Conservation (phyloP, 2,797 vertebrate genomes). For the Schizopygopsis malacanthus region DNA sequence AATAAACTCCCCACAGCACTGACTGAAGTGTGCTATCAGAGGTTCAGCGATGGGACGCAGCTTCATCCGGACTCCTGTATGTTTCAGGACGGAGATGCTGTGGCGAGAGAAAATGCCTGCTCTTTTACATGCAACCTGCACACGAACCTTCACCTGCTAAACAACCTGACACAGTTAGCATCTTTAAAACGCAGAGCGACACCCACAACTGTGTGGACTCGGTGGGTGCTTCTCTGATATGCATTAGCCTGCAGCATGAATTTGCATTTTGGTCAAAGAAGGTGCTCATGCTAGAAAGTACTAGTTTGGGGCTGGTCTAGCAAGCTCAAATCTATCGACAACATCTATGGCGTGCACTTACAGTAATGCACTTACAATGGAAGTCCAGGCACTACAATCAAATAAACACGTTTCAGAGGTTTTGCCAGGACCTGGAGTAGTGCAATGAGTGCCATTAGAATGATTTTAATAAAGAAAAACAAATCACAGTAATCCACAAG, state of each 20-base stretch:
- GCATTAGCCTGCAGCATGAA: slow-evolving; percentile 10
- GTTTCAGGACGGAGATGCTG: not conserved
- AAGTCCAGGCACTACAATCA: not conserved
- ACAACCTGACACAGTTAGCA: not conserved
- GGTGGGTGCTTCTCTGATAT: not conserved
- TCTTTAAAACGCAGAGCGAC: not conserved
- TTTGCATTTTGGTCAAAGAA: not conserved
- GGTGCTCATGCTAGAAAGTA: not conserved
- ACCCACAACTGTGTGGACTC: not conserved
- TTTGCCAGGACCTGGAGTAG: not conserved
- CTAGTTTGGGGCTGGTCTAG: not conserved
- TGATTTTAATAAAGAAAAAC: not conserved
- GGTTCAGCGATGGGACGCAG: slow-evolving; percentile 76
- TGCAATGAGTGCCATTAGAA: not conserved
- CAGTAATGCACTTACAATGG: not conserved
- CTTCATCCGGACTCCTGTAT: not conserved
- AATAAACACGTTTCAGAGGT: not conserved
- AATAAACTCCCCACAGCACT: slow-evolving; percentile 72
- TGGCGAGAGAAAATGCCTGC: not conserved
- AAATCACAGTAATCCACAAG: not conserved
- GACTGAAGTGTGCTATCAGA: slow-evolving; percentile 73
- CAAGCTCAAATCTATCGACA: not conserved
- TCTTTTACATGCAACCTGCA: slow-evolving; percentile 6
- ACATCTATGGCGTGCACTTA: not conserved
- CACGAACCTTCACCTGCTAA: not conserved